These are phyloP conservation scores for Tolmerus cingulatus DNA, from an alignment of 2,888 invertebrate species.

Conservation along the genomic window DNA sequence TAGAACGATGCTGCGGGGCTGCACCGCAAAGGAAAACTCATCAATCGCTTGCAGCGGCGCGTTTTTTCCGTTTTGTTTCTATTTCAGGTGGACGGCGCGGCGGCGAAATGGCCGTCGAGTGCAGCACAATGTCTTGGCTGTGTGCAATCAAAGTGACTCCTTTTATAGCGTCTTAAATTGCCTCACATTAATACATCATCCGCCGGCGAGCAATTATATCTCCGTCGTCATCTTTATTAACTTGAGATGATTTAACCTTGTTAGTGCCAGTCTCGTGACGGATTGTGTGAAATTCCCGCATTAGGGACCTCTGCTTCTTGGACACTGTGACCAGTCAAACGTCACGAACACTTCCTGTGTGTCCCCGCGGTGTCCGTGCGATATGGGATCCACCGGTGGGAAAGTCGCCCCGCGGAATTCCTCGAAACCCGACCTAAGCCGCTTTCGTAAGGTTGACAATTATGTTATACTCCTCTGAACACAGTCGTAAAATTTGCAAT, in stretches of 20 bases:
- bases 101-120: slow-evolving; percentile 18
- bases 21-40: slow-evolving; percentile 38
- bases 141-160: slow-evolving; percentile 42
- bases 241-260: slow-evolving; percentile 34
- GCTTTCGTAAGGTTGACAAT: neutral
- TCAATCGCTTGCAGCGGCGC: slow-evolving; percentile 28
- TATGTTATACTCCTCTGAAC: neutral
- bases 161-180: slow-evolving; percentile 49
- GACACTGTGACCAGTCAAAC: neutral
- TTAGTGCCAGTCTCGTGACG: slow-evolving; percentile 39
- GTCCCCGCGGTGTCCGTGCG: neutral
- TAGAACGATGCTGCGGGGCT: slow-evolving; percentile 20
- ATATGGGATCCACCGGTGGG: neutral
- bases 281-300: slow-evolving; percentile 41
- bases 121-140: slow-evolving; percentile 16
- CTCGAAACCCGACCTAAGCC: neutral
- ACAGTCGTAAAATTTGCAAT: neutral
- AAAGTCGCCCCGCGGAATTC: neutral
- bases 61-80: slow-evolving; percentile 25
- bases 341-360: neutral
- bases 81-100: slow-evolving; percentile 26
- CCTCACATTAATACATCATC: slow-evolving; percentile 48
- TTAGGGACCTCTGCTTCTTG: neutral
- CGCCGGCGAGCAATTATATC: slow-evolving; percentile 46
- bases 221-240: slow-evolving; percentile 46